Percentiles rank a stretch among this genome's conserved stretches.
phyloP scores from a whole-genome alignment of 92 coral and sea anemone genomes.

The Galaxea fascicularis region DNA sequence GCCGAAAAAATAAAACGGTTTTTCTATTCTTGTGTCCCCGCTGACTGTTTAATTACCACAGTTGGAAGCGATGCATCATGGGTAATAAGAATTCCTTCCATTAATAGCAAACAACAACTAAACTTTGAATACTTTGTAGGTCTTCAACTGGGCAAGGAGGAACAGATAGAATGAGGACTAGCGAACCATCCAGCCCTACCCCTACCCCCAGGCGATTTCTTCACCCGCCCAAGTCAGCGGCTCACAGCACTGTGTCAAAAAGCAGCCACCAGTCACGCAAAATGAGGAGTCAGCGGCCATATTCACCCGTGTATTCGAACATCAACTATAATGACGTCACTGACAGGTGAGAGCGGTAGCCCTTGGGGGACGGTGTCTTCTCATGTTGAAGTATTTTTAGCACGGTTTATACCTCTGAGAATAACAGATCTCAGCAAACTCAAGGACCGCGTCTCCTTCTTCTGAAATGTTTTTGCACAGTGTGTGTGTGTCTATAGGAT shows the following conservation, averaged over 20 bases:
- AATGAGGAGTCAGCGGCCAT: constrained; percentile 83
- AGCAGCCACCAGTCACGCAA: constrained; percentile 65
- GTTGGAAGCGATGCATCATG: too few species aligned
- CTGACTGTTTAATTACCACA: too few species aligned
- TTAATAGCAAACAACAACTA: too few species aligned
- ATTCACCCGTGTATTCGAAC: constrained; percentile 89
- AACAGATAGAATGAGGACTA: constrained; percentile 37
- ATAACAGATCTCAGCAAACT: too few species aligned
- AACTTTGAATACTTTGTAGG: constrained; percentile 25
- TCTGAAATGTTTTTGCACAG: too few species aligned
- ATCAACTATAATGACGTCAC: constrained; percentile 84
- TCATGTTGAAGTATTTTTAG: too few species aligned
- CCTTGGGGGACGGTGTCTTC: neutral
- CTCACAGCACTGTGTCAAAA: constrained; percentile 52
- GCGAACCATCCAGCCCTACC: constrained; percentile 63
- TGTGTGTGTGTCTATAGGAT: too few species aligned
- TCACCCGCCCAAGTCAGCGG: constrained; percentile 73
- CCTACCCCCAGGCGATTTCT: constrained; percentile 51
- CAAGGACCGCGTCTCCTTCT: too few species aligned
- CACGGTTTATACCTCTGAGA: too few species aligned
- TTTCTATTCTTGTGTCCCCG: too few species aligned
- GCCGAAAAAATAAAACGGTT: too few species aligned
- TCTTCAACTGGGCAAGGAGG: constrained; percentile 66
- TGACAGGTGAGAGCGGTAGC: constrained; percentile 70
- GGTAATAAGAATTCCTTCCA: too few species aligned